Conservation (phyloP, 2,888 invertebrate species). For the Drosophila conformis region DNA sequence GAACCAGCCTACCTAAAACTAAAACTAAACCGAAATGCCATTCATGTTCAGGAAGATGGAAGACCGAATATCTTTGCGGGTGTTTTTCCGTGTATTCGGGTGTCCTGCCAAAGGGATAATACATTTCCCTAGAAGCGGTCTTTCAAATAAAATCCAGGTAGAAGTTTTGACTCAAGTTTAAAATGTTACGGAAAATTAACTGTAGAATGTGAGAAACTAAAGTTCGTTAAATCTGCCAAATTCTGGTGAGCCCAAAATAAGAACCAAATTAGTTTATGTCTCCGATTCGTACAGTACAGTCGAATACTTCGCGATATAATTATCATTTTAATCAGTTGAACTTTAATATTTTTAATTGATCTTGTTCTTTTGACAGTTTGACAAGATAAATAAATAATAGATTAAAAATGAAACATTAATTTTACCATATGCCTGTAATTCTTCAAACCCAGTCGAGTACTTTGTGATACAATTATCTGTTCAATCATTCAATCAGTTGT, state of each 20-base stretch:
- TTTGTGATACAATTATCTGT: no score
- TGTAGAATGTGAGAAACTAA: not conserved
- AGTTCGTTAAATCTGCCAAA: not conserved
- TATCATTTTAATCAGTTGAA: not conserved
- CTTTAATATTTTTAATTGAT: not conserved
- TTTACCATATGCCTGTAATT: no score
- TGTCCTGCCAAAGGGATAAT: not conserved
- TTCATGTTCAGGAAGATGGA: conserved; percentile 42
- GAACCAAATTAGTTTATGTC: no score
- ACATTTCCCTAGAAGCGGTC: conserved; percentile 31
- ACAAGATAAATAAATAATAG: not conserved
- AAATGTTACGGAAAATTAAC: not conserved
- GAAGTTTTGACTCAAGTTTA: not conserved
- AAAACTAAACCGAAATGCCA: conserved; percentile 51
- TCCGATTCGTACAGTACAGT: not conserved
- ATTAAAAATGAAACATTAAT: not conserved
- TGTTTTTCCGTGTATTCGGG: conserved; percentile 45
- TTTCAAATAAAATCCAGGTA: conserved; percentile 8
- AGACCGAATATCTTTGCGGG: conserved; percentile 27
- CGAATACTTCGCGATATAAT: not conserved
- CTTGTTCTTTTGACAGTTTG: not conserved
- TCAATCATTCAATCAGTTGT: not conserved
- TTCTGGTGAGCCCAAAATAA: no score
- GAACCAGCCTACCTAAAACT: conserved; percentile 33
- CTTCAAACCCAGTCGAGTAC: no score